A percentile compares a stretch with the other conserved stretches of the same genome.
These are phyloP conservation scores for Pseudopodoces humilis DNA, from an alignment of 2,113 vertebrate genomes.

Conservation along the genomic window DNA sequence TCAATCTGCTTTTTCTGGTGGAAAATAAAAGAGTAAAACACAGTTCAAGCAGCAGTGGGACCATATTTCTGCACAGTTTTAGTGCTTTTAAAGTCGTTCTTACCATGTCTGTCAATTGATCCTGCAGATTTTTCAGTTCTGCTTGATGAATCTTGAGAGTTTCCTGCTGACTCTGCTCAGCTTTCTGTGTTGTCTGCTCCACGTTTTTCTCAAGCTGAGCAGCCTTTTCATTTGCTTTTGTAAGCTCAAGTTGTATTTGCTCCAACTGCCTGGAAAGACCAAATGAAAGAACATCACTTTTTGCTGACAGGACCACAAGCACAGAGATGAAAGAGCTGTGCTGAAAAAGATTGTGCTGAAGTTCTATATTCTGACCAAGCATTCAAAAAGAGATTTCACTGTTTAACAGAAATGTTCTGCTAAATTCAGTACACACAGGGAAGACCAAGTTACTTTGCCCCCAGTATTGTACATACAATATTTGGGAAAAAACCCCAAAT, in stretches of 20 bases:
- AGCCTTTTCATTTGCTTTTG: constrained; percentile 81
- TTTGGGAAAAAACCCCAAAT: neutral
- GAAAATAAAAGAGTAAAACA: neutral
- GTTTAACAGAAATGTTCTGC: neutral
- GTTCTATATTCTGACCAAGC: neutral
- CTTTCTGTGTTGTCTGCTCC: constrained; percentile 75
- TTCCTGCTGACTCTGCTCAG: constrained; percentile 79
- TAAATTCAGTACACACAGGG: neutral
- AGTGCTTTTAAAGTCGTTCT: neutral
- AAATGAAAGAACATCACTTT: constrained; percentile 17
- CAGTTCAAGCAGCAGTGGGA: neutral
- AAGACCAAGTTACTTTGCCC: neutral
- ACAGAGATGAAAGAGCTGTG: neutral
- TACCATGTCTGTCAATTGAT: constrained; percentile 83
- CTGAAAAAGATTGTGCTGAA: neutral
- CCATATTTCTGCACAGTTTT: neutral
- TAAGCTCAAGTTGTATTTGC: constrained; percentile 84
- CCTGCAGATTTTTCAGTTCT: constrained; percentile 77
- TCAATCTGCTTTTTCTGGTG: constrained; percentile 73
- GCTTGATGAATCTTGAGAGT: constrained; percentile 71
- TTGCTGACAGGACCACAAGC: neutral
- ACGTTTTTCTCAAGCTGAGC: constrained; percentile 78
- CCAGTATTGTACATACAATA: neutral
- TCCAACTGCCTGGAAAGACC: constrained; percentile 81
- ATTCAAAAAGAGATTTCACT: neutral